Evolutionary conservation across 2,888 invertebrate species (phyloP).

Genomic region (Rhingia rostrata): DNA sequence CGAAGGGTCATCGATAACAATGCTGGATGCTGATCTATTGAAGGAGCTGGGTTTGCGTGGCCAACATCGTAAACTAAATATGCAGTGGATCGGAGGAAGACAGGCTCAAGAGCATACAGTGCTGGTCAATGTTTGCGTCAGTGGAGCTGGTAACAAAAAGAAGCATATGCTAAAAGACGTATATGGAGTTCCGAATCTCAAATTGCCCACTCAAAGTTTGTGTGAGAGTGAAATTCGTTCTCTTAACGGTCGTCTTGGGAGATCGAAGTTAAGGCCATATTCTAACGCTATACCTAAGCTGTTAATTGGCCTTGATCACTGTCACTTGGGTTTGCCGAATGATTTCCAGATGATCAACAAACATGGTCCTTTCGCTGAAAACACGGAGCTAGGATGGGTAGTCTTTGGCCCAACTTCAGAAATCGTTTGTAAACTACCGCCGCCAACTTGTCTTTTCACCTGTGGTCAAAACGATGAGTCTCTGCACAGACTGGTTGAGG

Average conservation of each 20-base stretch:
- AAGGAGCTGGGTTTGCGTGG: constrained; percentile 11
- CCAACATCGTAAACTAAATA: constrained; percentile 40
- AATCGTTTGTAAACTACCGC: not conserved
- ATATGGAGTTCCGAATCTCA: too few species aligned
- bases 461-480: too few species aligned
- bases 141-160: too few species aligned
- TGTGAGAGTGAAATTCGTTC: too few species aligned
- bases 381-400: constrained; percentile 36
- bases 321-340: constrained; percentile 29
- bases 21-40: constrained; percentile 46
- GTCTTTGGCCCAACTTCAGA: constrained; percentile 17
- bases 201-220: too few species aligned
- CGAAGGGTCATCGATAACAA: constrained; percentile 61
- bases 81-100: constrained; percentile 67
- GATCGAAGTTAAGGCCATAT: too few species aligned
- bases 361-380: not conserved
- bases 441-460: too few species aligned
- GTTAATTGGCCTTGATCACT: too few species aligned
- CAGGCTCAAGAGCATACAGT: constrained; percentile 26
- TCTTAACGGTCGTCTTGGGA: too few species aligned
- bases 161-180: too few species aligned
- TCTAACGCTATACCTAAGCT: too few species aligned
- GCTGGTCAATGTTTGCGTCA: constrained; percentile 47
- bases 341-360: constrained; percentile 7
- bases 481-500: too few species aligned